Evolutionary conservation across 2,113 vertebrate species (phyloP).

Genomic region (Chaetura pelagica): DNA sequence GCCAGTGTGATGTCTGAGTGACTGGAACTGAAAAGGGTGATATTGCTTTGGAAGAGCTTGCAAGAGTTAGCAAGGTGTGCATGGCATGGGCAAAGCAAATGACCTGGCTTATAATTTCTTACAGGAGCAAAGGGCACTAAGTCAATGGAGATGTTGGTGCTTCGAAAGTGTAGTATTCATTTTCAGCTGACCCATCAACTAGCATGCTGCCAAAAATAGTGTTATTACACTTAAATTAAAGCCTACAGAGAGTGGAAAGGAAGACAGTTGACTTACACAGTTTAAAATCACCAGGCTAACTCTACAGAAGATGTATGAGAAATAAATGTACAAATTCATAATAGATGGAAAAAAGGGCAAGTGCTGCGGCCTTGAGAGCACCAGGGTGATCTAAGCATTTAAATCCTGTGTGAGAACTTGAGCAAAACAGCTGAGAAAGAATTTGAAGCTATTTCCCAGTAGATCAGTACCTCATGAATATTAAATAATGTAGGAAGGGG

Average conservation of each 20-base stretch:
- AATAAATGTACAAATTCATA: background rate
- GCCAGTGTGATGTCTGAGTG: background rate
- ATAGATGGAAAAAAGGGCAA: background rate
- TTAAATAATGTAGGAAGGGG: background rate
- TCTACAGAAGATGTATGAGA: background rate
- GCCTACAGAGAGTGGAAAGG: background rate
- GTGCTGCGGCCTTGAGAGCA: background rate
- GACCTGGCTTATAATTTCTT: background rate
- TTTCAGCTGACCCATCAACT: background rate
- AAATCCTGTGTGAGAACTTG: background rate
- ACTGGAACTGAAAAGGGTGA: background rate
- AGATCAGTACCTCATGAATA: background rate
- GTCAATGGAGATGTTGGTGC: background rate
- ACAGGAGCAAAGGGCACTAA: background rate
- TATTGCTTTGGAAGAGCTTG: background rate
- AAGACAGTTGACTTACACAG: background rate
- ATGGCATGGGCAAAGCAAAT: accelerated
- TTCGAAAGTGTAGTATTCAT: background rate
- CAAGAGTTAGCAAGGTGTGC: background rate
- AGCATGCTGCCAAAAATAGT: background rate
- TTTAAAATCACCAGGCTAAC: background rate
- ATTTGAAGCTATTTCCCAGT: background rate
- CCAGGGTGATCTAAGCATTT: background rate
- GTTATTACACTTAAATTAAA: background rate
- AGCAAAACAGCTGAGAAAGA: background rate